Percentiles rank a stretch among this genome's conserved stretches.
phyloP scores from a whole-genome alignment of 2,113 vertebrate genomes.

The Origma solitaria region DNA sequence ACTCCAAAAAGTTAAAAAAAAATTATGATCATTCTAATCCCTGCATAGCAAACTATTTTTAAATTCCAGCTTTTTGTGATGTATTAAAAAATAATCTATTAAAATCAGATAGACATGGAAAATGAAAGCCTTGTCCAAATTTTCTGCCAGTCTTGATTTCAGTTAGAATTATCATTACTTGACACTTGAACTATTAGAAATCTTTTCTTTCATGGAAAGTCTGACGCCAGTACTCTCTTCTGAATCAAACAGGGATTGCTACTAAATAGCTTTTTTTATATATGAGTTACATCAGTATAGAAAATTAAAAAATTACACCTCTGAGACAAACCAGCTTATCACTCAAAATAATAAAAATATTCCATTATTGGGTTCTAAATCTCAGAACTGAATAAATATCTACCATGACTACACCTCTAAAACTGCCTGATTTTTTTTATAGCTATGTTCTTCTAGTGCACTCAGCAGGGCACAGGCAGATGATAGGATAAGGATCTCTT shows the following conservation, averaged over 20 bases:
- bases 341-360: neutral
- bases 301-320: neutral
- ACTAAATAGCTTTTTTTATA: neutral
- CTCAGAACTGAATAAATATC: neutral
- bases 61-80: conserved; percentile 5
- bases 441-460: neutral
- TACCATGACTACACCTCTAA: neutral
- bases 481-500: neutral
- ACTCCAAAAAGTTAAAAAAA: neutral
- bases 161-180: neutral
- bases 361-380: neutral
- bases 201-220: neutral
- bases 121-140: neutral
- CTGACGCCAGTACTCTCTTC: neutral
- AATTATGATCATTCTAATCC: neutral
- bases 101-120: neutral
- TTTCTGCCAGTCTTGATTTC: neutral
- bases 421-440: neutral
- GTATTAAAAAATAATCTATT: conserved; percentile 5
- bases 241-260: neutral
- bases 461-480: neutral
- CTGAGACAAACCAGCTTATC: neutral
- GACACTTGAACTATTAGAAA: neutral
- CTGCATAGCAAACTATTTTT: neutral
- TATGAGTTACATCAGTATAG: neutral